These are phyloP conservation scores for Dasypogon diadema DNA, from an alignment of 2,888 invertebrate species.

Conservation along the genomic window DNA sequence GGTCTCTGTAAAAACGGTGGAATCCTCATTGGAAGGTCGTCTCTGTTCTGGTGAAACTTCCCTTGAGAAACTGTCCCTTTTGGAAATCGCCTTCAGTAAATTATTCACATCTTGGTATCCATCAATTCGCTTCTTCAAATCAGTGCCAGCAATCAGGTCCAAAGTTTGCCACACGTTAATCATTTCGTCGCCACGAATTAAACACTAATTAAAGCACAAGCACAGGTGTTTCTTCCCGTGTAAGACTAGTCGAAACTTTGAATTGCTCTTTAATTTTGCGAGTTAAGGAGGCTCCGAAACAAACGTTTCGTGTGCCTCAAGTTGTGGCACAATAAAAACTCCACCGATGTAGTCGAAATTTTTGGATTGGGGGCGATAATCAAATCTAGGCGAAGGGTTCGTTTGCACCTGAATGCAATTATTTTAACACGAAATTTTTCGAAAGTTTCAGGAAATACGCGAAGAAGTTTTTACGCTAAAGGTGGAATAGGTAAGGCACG, in stretches of 20 bases:
- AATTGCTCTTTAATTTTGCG: slow-evolving; percentile 12
- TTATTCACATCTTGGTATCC: slow-evolving; percentile 18
- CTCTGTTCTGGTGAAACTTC: neutral
- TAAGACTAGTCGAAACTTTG: slow-evolving; percentile 14
- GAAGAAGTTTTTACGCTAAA: slow-evolving; percentile 7
- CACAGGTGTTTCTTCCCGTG: neutral
- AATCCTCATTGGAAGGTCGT: neutral
- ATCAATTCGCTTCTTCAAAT: slow-evolving; percentile 56
- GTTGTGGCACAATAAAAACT: too few relatives aligned
- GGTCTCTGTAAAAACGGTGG: neutral
- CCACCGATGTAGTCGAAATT: too few relatives aligned
- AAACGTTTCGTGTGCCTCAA: too few relatives aligned
- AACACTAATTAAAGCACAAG: neutral
- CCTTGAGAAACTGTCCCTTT: slow-evolving; percentile 27
- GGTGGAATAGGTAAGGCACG: neutral
- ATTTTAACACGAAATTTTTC: slow-evolving; percentile 21
- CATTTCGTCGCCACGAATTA: slow-evolving; percentile 35
- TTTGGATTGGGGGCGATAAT: too few relatives aligned
- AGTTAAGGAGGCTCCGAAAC: neutral
- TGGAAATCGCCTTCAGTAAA: slow-evolving; percentile 17
- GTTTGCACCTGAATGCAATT: slow-evolving; percentile 3
- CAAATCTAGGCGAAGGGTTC: neutral
- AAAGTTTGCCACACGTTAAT: slow-evolving; percentile 68
- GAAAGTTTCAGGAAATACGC: neutral
- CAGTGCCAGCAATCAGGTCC: slow-evolving; percentile 63